Evolutionary conservation across 2,797 vertebrate genomes (phyloP), one percentile per base, ranked within the genome.

Genomic region (Lepus oiostolus): DNA sequence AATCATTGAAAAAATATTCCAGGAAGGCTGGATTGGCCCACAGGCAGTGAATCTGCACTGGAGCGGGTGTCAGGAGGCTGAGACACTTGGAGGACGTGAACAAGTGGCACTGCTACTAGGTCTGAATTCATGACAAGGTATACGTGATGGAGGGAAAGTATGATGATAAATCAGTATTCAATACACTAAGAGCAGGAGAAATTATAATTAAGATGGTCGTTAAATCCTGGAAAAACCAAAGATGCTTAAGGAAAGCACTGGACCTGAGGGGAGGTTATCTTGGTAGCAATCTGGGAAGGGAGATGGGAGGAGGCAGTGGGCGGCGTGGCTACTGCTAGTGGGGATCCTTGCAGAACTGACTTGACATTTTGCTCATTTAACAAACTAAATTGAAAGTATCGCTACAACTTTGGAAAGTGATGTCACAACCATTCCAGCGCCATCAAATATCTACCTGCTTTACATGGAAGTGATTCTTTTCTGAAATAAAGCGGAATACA

Each of bases 401-500:
- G 0, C 26, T 22, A 3, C 5, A 58, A 47, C 50, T 81, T 32
- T 52, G 32, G 79, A 72, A 70, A 21, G n/a, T 63, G 42, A 80
- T 32, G 68, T 74, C 67, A 35, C 63, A 70, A 70, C 67, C 65
- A 72, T 32, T 52, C 22, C 79, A 62, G 14, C 60, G 54, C 50
- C 52, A 54, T 26, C 74, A 60, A 52, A 47, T n/a, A 62, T n/a
- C 82, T 82, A 74, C 68, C 58, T 88, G 24, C 72, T 65, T 90
- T 72, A 83, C 79, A 47, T 38, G 74, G 54, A 82, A 92, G 35
- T 21, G 67, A 74, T 81, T 95, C 79, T 70, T 93, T 72, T 65
- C 89, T 71, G 50, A 88, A 75, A 84, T 50, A 62, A 68, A 91
- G 85, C 47, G 9, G 58, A 84, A 65, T n/a, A 62, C 1, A 30